Base-by-base conservation (phyloP, 2,888 invertebrate species). In the Ametastegia equiseti region DNA sequence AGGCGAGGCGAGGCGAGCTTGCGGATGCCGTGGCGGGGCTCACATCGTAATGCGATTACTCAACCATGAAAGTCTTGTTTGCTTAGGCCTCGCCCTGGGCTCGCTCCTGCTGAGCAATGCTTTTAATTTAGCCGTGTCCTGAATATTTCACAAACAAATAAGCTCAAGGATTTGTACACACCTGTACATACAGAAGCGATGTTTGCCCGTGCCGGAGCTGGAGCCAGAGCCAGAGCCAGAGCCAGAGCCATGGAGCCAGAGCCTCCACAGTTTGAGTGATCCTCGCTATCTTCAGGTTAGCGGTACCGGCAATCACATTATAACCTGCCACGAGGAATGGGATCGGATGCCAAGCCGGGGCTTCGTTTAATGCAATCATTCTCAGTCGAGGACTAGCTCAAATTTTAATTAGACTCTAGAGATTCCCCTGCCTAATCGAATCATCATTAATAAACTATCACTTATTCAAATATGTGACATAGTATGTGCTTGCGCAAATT, bases 61-160 rank as follows among this genome's bases (percentile, higher is more conserved):
- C 78, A 50, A 78, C 60, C 78, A 78, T 78, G 78, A 78, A 60
- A 78, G 78, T 78, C 78, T 33, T 78, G 78, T 78, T 78, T 78
- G 78, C 78, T 78, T 78, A 78, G 78, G 78, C 78, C 78, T 78
- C 78, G 78, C 78, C 78, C 60, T 39, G 63, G 60, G 60, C 78
- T 78, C 77, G 23, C 77, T 77, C 23, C 77, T 77, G 39, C 78
- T 42, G 60, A 78, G 78, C 60, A 50, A 78, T 78, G 42, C 78
- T 78, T 78, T 78, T 63, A 78, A 78, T 78, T 78, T 45, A n/a
- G 45, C 78, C 78, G 78, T 78, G 78, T 60, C 78, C 78, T 78
- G 78, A 78, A 78, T 78, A 78, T 78, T 78, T 78, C 78, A 78
- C 78, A 78, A 78, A 78, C 78, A 78, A 78, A 78, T 78, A 60